These are phyloP conservation scores for Malurus elegans DNA, from an alignment of 2,113 vertebrate species.

Conservation along the genomic window DNA sequence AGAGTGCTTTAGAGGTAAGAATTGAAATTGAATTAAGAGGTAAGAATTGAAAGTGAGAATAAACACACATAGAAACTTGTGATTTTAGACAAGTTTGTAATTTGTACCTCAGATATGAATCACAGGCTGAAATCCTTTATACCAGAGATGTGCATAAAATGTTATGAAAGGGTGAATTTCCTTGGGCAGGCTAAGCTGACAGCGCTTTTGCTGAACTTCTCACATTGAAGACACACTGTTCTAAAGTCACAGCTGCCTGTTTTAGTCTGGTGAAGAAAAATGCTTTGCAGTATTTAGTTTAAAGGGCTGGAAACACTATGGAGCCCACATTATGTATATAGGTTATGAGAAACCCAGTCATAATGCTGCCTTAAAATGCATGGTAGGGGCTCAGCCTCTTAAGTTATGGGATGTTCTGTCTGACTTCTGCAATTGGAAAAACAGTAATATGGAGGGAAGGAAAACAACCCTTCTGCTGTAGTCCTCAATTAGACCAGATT, in stretches of 20 bases:
- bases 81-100: neutral
- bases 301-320: neutral
- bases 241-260: neutral
- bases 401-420: neutral
- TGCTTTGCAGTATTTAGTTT: neutral
- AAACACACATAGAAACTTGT: accelerated
- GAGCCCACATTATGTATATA: neutral
- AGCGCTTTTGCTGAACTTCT: neutral
- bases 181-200: neutral
- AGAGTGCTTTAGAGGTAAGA: conserved; percentile 83
- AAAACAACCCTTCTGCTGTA: neutral
- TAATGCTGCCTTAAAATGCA: neutral
- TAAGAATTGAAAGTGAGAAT: conserved; percentile 63
- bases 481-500: neutral
- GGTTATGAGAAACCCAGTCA: neutral
- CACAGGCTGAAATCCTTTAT: neutral
- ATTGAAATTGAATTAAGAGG: conserved; percentile 67
- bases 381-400: neutral
- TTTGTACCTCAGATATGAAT: neutral
- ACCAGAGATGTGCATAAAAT: neutral
- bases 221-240: neutral
- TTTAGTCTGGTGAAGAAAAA: neutral
- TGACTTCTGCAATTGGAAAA: neutral
- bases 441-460: neutral
- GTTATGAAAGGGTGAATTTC: neutral